A percentile compares a stretch with the other conserved stretches of the same genome.
Conservation (phyloP, 2,797 vertebrate genomes). For the Myotis pilosus region DNA sequence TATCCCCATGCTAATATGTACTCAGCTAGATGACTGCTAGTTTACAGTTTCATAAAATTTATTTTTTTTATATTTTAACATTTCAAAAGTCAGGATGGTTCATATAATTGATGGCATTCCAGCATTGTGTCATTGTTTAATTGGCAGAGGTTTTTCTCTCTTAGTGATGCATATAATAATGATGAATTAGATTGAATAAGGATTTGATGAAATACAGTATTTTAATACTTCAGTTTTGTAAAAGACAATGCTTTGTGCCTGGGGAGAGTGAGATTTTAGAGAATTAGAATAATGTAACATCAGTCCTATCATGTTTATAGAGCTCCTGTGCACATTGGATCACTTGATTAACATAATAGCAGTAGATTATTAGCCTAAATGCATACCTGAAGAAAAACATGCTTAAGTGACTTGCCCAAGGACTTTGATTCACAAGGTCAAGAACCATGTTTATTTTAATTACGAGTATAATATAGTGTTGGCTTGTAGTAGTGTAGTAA, state of each 20-base stretch:
- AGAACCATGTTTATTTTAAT: not conserved
- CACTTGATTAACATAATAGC: not conserved
- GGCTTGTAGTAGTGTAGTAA: not conserved
- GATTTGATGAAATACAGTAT: not conserved
- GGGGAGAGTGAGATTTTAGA: not conserved
- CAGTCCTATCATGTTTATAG: not conserved
- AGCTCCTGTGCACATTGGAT: not conserved
- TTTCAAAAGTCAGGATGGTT: not conserved
- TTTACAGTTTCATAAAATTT: not conserved
- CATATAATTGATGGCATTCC: not conserved
- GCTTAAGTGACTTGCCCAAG: not conserved
- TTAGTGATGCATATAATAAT: not conserved
- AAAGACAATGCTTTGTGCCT: not conserved
- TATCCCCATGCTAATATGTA: not conserved
- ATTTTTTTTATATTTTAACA: constrained; percentile 1
- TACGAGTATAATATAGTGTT: not conserved
- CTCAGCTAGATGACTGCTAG: not conserved
- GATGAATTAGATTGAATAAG: not conserved
- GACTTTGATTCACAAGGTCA: not conserved
- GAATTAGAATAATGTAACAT: constrained; percentile 3
- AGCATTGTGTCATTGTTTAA: not conserved
- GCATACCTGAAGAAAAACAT: not conserved
- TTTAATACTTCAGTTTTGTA: not conserved
- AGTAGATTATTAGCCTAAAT: constrained; percentile 3
- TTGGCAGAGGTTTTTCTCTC: not conserved